Evolutionary conservation across 37 sponge, comb jelly and placozoan genomes (phyloP), one percentile per base, ranked within the genome.

Genomic region (Sycon ciliatum): DNA sequence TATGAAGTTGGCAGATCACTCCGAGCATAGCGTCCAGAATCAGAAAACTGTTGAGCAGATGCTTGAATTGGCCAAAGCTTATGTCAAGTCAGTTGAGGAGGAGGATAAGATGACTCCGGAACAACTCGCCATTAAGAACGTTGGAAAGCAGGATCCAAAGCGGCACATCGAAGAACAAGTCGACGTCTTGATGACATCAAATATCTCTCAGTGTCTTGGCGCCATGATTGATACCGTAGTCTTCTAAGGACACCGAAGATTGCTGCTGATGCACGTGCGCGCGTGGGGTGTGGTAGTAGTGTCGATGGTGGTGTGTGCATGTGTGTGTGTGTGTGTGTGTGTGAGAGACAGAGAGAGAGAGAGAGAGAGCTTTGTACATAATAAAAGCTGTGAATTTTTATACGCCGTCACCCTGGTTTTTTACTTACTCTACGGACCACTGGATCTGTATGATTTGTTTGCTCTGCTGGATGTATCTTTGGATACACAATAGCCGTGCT

Each of bases 71-170:
- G 83, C 93, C 20, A 81, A 82, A 65, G 76, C 76, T 31, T 97
- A 97, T 71, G 75, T 80, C 74, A 97, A 97, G 83, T 84, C 83
- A 70, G 63, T 92, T 24, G 87, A 92, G 64, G 99, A 97, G 55
- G 99, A 97, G 38, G 87, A 84, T 16, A 78, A 66, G 29, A 83
- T 97, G 85, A 92, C 99, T 2, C 38, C 83, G 30, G 93, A 92
- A 46, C 90, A 97, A 78, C 81, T 91, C 34, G 93, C 99, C 11
- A 76, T 97, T 4, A 88, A 88, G 57, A 92, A 97, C 72, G 93
- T 97, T 38, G 99, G 99, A 7, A 97, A 97, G 67, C 87, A 89
- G 85, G 98, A 96, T 53, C 99, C 99, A 31, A 97, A 97, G 78
- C 76, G 99, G 16, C 99, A 97, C 64, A 68, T 97, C 31, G 93